These are phyloP conservation scores for Sebastes trivittatus DNA, from an alignment of 2,797 vertebrate genomes.

Conservation along the genomic window DNA sequence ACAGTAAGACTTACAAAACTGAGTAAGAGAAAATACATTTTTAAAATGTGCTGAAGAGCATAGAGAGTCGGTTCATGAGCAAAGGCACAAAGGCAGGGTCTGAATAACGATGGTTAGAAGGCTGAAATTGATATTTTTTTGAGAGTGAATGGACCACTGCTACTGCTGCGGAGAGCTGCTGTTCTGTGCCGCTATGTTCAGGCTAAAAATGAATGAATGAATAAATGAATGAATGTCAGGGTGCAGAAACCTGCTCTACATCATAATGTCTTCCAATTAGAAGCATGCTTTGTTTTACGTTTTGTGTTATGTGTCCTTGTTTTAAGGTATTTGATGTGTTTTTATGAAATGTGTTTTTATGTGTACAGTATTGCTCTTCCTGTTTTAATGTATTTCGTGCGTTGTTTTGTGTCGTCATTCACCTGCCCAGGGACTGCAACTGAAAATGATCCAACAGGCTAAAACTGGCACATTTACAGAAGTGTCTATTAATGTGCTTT, in stretches of 20 bases:
- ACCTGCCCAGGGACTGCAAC: too few relatives aligned
- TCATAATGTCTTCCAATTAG: too few relatives aligned
- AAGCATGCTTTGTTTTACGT: too few relatives aligned
- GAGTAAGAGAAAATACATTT: slow-evolving; percentile 9
- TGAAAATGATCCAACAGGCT: too few relatives aligned
- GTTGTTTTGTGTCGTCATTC: too few relatives aligned
- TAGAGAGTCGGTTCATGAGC: background rate
- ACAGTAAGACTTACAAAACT: background rate
- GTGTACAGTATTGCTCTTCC: too few relatives aligned
- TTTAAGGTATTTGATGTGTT: too few relatives aligned
- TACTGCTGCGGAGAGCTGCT: background rate
- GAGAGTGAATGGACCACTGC: background rate
- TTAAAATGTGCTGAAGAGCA: slow-evolving; percentile 7
- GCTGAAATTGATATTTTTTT: background rate
- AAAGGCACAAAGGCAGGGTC: background rate
- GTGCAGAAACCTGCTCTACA: background rate
- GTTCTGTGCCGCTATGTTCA: background rate
- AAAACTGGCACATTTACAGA: too few relatives aligned
- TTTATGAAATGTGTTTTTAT: too few relatives aligned
- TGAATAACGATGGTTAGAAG: background rate
- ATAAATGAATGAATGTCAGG: background rate
- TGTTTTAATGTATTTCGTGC: too few relatives aligned
- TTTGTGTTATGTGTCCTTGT: too few relatives aligned
- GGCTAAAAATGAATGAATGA: background rate
- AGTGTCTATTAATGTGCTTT: too few relatives aligned